Conservation (phyloP, 2,797 vertebrate genomes). For the Pipistrellus pipistrellus region DNA sequence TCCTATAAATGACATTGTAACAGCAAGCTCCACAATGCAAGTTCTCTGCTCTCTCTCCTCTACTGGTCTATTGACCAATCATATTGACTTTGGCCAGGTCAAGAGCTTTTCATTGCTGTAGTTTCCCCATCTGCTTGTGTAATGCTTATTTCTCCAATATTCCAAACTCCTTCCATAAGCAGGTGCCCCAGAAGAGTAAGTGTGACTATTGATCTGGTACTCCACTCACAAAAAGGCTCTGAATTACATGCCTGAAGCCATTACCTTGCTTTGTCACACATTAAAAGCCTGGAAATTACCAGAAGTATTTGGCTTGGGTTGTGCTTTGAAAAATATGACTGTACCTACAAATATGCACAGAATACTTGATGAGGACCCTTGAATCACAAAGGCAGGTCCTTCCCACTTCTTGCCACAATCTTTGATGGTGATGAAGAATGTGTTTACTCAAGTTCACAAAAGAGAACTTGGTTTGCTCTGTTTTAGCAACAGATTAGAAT, state of each 20-base stretch:
- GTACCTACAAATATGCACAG: constrained; percentile 79
- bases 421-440: constrained; percentile 84
- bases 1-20: background rate
- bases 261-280: constrained; percentile 35
- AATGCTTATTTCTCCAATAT: constrained; percentile 58
- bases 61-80: constrained; percentile 1
- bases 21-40: background rate
- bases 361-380: constrained; percentile 79
- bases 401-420: constrained; percentile 76
- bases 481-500: constrained; percentile 82
- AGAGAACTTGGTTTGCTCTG: constrained; percentile 76
- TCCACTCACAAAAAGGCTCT: background rate
- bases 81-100: constrained; percentile 57
- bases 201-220: constrained; percentile 18
- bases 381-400: constrained; percentile 80
- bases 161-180: constrained; percentile 7
- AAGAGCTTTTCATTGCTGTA: constrained; percentile 25
- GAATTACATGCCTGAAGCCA: background rate
- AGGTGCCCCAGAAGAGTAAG: constrained; percentile 56
- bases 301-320: constrained; percentile 83
- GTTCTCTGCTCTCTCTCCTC: background rate
- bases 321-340: constrained; percentile 81
- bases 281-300: constrained; percentile 79
- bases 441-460: constrained; percentile 82
- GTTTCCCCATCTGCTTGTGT: constrained; percentile 4